These are phyloP conservation scores for Nephrotoma guestfalica DNA, from an alignment of 2,888 invertebrate genomes.

Conservation along the genomic window DNA sequence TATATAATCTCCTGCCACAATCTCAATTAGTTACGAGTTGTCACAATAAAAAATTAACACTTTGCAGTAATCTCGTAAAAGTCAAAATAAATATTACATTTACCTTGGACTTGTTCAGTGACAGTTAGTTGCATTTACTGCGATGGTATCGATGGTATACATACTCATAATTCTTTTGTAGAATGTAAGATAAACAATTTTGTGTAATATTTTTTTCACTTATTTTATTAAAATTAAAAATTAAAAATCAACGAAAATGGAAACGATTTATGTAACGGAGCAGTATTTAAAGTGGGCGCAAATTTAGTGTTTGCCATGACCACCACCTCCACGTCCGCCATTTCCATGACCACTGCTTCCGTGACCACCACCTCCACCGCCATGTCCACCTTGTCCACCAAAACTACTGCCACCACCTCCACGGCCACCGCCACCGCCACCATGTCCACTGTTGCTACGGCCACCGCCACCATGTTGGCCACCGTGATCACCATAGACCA, in stretches of 20 bases:
- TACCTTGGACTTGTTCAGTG: not conserved
- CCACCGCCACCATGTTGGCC: not conserved
- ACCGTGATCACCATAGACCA: not conserved
- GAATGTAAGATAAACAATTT: not conserved
- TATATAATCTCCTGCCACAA: too few relatives aligned
- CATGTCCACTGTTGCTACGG: not conserved
- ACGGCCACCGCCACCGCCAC: not conserved
- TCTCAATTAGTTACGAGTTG: too few relatives aligned
- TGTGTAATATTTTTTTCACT: not conserved
- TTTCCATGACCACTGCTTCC: not conserved
- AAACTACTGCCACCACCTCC: not conserved
- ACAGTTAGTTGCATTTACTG: not conserved
- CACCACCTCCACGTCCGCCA: not conserved
- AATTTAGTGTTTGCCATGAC: not conserved
- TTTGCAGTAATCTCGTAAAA: not conserved
- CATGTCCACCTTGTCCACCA: not conserved
- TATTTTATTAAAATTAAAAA: not conserved
- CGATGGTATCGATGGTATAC: too few relatives aligned
- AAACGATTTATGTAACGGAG: not conserved
- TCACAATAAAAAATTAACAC: not conserved
- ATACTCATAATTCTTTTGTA: not conserved
- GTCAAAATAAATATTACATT: not conserved
- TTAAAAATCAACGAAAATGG: not conserved
- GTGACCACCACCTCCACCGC: not conserved
- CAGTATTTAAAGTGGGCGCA: not conserved